Evolutionary conservation across 2,113 vertebrate genomes (phyloP).

Genomic region (Pelmatolapia mariae): DNA sequence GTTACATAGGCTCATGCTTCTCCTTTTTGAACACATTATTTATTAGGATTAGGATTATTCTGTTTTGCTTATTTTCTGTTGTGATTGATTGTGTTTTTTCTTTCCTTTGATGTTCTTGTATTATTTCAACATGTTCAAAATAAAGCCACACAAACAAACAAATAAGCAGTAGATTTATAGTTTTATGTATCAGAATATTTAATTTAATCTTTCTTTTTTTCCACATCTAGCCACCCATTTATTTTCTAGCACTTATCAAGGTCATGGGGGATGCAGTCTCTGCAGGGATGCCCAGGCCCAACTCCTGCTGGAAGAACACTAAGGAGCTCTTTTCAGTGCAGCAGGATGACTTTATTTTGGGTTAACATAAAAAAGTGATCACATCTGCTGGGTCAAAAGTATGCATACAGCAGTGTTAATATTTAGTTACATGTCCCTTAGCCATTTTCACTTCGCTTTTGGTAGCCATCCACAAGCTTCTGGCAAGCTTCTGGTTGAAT

Average conservation of each 20-base stretch:
- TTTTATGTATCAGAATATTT: not conserved
- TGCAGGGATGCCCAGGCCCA: not conserved
- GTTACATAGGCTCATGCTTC: fast-evolving
- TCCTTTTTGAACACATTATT: not conserved
- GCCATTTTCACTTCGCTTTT: not conserved
- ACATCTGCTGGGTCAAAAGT: not conserved
- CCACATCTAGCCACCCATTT: fast-evolving
- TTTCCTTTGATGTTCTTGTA: fast-evolving
- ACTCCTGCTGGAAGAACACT: not conserved
- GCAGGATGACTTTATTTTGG: not conserved
- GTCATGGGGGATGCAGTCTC: not conserved
- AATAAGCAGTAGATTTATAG: fast-evolving
- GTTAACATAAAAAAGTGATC: fast-evolving
- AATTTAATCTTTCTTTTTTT: fast-evolving
- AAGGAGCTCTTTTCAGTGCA: fast-evolving
- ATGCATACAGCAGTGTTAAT: not conserved
- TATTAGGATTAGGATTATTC: not conserved
- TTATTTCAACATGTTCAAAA: fast-evolving
- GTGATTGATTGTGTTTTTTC: not conserved
- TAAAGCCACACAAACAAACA: not conserved
- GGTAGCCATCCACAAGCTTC: not conserved
- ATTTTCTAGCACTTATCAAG: fast-evolving
- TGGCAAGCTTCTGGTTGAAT: not conserved
- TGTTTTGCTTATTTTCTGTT: not conserved
- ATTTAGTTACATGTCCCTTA: not conserved